These are phyloP conservation scores for Elysia crispata DNA, from an alignment of 2,888 invertebrate genomes.

Conservation along the genomic window DNA sequence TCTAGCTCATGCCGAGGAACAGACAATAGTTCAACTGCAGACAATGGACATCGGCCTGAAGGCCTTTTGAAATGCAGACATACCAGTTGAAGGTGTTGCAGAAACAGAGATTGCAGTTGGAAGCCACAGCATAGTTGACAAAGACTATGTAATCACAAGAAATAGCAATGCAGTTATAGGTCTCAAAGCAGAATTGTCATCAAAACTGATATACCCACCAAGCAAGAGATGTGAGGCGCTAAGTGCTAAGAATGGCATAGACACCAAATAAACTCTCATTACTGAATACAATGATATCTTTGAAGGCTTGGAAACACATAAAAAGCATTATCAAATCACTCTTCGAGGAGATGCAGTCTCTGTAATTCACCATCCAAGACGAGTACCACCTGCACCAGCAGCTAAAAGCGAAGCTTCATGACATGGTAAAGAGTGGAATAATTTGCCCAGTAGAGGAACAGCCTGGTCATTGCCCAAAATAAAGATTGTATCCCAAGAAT, in stretches of 20 bases:
- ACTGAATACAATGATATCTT: not conserved
- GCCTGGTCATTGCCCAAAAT: slow-evolving; percentile 42
- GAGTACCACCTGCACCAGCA: slow-evolving; percentile 38
- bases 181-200: not conserved
- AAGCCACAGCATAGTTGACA: too few relatives aligned
- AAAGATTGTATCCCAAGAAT: slow-evolving; percentile 29
- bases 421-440: slow-evolving; percentile 26
- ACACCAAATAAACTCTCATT: not conserved
- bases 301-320: slow-evolving; percentile 20
- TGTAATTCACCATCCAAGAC: slow-evolving; percentile 33
- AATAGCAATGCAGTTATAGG: not conserved
- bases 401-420: slow-evolving; percentile 38
- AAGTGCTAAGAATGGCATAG: not conserved
- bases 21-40: not conserved
- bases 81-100: too few relatives aligned
- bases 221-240: not conserved
- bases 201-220: too few relatives aligned
- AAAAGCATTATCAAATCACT: slow-evolving; percentile 20
- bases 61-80: not conserved
- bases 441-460: slow-evolving; percentile 41
- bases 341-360: slow-evolving; percentile 18
- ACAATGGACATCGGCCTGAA: not conserved
- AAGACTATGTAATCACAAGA: not conserved
- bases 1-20: not conserved
- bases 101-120: not conserved